These are phyloP conservation scores for Eubasilissa regina DNA, from an alignment of 1,140 invertebrate species.

Conservation along the genomic window DNA sequence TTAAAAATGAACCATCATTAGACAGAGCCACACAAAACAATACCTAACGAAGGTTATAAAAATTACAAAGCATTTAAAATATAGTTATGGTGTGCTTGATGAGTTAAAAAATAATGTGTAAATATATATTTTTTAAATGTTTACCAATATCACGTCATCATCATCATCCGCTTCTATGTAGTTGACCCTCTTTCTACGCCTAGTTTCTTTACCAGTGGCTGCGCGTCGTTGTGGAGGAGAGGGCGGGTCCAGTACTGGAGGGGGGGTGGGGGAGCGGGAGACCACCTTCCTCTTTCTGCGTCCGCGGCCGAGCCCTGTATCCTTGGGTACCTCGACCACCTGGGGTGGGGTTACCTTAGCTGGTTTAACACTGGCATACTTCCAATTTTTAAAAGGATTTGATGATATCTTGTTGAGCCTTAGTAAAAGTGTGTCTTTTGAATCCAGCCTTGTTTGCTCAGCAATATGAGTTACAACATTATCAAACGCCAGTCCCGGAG, in stretches of 20 bases:
- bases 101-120: too few relatives aligned
- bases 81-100: too few relatives aligned
- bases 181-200: slow-evolving; percentile 55
- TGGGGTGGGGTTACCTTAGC: slow-evolving; percentile 56
- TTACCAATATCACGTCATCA: slow-evolving; percentile 53
- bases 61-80: too few relatives aligned
- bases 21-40: too few relatives aligned
- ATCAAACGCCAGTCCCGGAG: slow-evolving; percentile 84
- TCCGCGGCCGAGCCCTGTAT: slow-evolving; percentile 60
- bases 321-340: slow-evolving; percentile 61
- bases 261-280: slow-evolving; percentile 53
- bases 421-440: slow-evolving; percentile 71
- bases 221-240: slow-evolving; percentile 46
- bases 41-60: too few relatives aligned
- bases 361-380: slow-evolving; percentile 70
- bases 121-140: too few relatives aligned
- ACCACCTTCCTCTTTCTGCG: slow-evolving; percentile 59
- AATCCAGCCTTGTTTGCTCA: slow-evolving; percentile 79
- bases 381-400: slow-evolving; percentile 88
- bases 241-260: slow-evolving; percentile 48
- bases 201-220: slow-evolving; percentile 52
- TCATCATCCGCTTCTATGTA: slow-evolving; percentile 58
- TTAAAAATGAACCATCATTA: background rate
- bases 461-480: slow-evolving; percentile 85
- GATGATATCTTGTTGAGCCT: slow-evolving; percentile 78